Base-by-base conservation (phyloP, 2,113 vertebrate species). In the Cinclus cinclus region DNA sequence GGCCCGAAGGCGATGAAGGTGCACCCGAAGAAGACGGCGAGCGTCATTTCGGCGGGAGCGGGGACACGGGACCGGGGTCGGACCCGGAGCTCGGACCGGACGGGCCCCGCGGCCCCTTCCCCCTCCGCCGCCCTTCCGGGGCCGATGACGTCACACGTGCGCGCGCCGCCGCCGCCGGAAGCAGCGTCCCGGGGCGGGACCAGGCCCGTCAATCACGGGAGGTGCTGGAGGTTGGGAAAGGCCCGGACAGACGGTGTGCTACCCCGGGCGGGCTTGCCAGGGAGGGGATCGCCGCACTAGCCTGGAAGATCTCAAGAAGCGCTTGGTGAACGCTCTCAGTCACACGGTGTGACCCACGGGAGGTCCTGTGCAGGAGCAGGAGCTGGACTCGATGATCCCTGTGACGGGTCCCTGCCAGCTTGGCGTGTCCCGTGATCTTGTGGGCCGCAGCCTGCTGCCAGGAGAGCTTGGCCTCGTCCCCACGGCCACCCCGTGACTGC, bases 1-100 rank as follows among this genome's bases (percentile, higher is more conserved):
- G 97, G 97, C 86, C 97, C 97, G 94, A 97, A 97, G 84, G 97
- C 96, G 88, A 97, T 96, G 91, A 94, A 96, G 58, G 97, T 96
- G 82, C 97, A 97, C 21, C 97, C 97, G 91, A 97, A 97, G 92
- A 97, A 97, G 19, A 97, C 91, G 49, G 97, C 87, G 73, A 97
- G 95, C 42, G 97, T 95, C 97, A 97, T 97, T 65, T 87, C 96
- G 75, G 75, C 79, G 50, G 70, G 50, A 27, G 50, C 31, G n/a
- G 83, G 73, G 53, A 18, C 58, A 27, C 58, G 68, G 46, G 8
- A 39, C 12, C 52, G 77, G 49, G 39, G 9, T 60, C 53, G 55
- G 47, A 63, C n/a, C 62, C 74, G 64, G 28, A 13, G 37, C 70
- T 70, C 41, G 63, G 59, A 49, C n/a, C 83, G 64, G 20, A 17